Evolutionary conservation across 2,888 invertebrate genomes (phyloP).

Genomic region (Lasioglossum malachurum): DNA sequence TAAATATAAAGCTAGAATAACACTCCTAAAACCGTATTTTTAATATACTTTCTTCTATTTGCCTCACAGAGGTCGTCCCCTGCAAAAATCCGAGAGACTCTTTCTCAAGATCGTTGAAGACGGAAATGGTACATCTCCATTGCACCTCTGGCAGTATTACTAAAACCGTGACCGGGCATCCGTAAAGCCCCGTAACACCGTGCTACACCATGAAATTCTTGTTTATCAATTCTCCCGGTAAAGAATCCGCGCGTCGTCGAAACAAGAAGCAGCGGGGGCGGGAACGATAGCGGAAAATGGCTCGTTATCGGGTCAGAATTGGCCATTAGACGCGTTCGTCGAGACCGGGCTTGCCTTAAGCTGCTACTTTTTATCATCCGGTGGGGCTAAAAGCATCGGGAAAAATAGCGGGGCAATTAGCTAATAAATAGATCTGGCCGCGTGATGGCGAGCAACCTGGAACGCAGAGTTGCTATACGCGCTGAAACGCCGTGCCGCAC

Average conservation of each 20-base stretch:
- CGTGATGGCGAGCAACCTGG: not conserved
- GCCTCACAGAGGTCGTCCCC: not conserved
- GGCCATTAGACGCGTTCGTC: conserved; percentile 62
- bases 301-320: conserved; percentile 64
- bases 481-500: not conserved
- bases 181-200: not conserved
- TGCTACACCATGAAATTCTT: not conserved
- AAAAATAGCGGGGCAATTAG: conserved; percentile 74
- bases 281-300: conserved; percentile 26
- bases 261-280: not conserved
- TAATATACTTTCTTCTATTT: not conserved
- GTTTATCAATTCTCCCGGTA: not conserved
- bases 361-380: conserved; percentile 70
- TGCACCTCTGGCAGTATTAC: not conserved
- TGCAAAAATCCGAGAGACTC: not conserved
- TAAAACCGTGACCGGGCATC: not conserved
- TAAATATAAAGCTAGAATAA: not conserved
- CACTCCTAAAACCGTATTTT: not conserved
- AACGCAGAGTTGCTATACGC: not conserved
- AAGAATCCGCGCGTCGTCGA: not conserved
- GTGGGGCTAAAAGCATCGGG: conserved; percentile 73
- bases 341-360: conserved; percentile 13
- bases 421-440: conserved; percentile 69
- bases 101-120: not conserved
- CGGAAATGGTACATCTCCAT: not conserved